These are phyloP conservation scores for Metopia argyrocephala DNA, from an alignment of 2,888 invertebrate genomes.

Conservation along the genomic window DNA sequence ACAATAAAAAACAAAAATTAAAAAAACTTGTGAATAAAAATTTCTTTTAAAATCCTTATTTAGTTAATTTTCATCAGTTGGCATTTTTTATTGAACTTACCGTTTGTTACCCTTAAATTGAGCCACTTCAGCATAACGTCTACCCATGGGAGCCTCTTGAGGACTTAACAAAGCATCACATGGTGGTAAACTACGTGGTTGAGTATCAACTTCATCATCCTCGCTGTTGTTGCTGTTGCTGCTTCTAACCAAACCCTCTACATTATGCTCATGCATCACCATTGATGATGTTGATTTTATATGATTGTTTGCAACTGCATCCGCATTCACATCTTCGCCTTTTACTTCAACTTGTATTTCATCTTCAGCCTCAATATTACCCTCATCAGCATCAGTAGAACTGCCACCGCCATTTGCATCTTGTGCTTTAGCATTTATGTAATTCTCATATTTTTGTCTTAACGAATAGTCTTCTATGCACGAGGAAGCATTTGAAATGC, in stretches of 20 bases:
- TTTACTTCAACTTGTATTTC: constrained; percentile 8
- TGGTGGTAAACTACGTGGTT: constrained; percentile 56
- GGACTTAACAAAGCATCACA: constrained; percentile 77
- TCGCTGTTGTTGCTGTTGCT: too few species aligned
- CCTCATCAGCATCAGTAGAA: constrained; percentile 65
- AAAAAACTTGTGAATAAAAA: too few species aligned
- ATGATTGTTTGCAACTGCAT: not conserved
- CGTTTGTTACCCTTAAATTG: constrained; percentile 75
- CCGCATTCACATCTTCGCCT: too few species aligned
- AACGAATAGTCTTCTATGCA: constrained; percentile 77
- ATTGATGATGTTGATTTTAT: constrained; percentile 38
- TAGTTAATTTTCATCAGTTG: too few species aligned
- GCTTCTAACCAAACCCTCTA: not conserved
- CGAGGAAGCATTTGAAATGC: constrained; percentile 73
- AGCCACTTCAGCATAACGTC: constrained; percentile 78
- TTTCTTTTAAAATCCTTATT: too few species aligned
- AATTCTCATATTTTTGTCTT: constrained; percentile 77
- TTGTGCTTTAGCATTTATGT: constrained; percentile 72
- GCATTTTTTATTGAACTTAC: constrained; percentile 68
- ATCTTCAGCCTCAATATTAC: constrained; percentile 54
- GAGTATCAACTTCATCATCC: constrained; percentile 53
- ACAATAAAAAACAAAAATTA: too few species aligned
- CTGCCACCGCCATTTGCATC: constrained; percentile 45
- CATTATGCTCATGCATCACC: constrained; percentile 55
- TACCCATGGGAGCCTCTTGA: constrained; percentile 78